Base-by-base conservation (phyloP, 2,113 vertebrate genomes). In the Aegithalos caudatus region DNA sequence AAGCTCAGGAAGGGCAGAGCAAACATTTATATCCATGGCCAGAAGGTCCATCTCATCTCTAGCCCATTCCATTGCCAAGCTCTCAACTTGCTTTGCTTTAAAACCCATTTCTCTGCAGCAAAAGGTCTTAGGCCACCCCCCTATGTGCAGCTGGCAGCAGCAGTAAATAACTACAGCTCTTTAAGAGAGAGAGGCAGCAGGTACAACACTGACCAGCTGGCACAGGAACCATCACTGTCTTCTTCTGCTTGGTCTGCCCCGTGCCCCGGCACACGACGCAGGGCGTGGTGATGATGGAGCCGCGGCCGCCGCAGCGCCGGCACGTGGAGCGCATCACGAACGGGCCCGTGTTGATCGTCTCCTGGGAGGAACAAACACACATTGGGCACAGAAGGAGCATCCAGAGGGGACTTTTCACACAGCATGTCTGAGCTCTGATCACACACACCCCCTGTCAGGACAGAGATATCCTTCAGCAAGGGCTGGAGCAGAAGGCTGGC, bases 291-390 rank as follows among this genome's bases (percentile, higher is more conserved):
- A 99, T 97, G 82, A 99, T 97, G 11, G 98, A 97, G 61, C 99
- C 99, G 15, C 98, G 98, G 19, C 99, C 99, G 0, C 98, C 95
- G 18, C 99, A 99, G 29, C 99, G 98, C 3, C 99, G 98, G 74
- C 99, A 99, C 0, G 99, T 99, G 12, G 99, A 99, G 10, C 99
- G 98, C 99, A 99, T 99, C 72, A 99, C 99, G 5, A 99, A 99
- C 2, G 99, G 99, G 12, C 99, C 99, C 0, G 99, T 99, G 57
- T 99, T 99, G 92, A 99, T 97, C 0, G 99, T 99, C 97, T 99
- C 99, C 99, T 99, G 45, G 27, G 38, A 60, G 88, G 23, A 17
- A 11, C 54, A 21, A 54, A 40, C 45, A 66, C 61, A 81, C 53
- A 16, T 3, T 2, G 9, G 29, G 65, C 37, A 44, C 7, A 10